A percentile compares a stretch with the other conserved stretches of the same genome.
Conservation (phyloP, 2,888 invertebrate genomes). For the Capitulum mitella region DNA sequence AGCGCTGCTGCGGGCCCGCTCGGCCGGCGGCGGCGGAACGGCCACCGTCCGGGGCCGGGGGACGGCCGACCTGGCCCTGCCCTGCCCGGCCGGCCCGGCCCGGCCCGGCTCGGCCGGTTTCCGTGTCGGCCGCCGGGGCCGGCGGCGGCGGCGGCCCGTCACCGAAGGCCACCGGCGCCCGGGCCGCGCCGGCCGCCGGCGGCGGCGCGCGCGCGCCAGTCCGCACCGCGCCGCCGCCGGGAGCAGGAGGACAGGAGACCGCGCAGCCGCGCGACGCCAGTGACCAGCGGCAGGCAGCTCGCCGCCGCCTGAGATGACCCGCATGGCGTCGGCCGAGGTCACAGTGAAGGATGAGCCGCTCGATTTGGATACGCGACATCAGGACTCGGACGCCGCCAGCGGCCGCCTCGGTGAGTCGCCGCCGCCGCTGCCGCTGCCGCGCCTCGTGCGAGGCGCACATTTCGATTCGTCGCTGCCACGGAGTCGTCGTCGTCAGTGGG, state of each 20-base stretch:
- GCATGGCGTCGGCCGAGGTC: neutral
- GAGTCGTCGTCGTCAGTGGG: too few relatives aligned
- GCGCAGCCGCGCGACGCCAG: too few relatives aligned
- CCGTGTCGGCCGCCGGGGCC: neutral
- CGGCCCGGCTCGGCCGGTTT: neutral
- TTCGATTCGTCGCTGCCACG: too few relatives aligned
- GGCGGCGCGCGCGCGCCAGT: slow-evolving; percentile 20
- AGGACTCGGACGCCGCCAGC: neutral
- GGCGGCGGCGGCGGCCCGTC: neutral
- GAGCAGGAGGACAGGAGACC: too few relatives aligned
- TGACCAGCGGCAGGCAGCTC: too few relatives aligned
- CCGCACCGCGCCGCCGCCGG: neutral
- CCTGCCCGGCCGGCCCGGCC: too few relatives aligned
- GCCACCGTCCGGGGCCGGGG: too few relatives aligned
- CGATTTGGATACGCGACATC: neutral
- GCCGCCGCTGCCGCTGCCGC: too few relatives aligned
- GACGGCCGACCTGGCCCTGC: neutral
- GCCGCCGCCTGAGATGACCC: neutral
- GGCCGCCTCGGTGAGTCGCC: neutral
- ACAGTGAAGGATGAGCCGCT: neutral
- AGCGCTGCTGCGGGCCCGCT: neutral
- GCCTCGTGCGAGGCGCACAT: too few relatives aligned
- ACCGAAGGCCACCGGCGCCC: neutral
- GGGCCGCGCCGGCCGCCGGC: too few relatives aligned
- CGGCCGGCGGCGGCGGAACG: neutral